Percentiles rank a stretch among this genome's conserved stretches.
These are phyloP conservation scores for Odocoileus virginianus DNA, from an alignment of 2,113 vertebrate genomes.

Conservation along the genomic window DNA sequence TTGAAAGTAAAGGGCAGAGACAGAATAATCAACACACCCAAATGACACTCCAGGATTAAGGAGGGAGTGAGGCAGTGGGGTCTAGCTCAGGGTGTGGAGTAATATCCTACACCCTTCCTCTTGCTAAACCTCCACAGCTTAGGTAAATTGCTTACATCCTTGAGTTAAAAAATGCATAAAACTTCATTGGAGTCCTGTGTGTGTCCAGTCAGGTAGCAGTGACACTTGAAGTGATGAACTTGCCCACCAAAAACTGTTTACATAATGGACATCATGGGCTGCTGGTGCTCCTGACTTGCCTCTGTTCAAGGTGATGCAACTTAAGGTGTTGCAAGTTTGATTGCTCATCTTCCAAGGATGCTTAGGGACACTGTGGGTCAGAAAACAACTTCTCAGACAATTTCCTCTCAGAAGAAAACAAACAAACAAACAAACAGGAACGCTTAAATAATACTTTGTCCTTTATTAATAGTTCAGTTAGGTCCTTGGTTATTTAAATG, in stretches of 20 bases:
- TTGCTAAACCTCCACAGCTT: not conserved
- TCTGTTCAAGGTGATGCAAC: not conserved
- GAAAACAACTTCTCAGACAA: not conserved
- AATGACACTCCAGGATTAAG: not conserved
- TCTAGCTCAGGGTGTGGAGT: accelerated
- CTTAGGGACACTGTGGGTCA: not conserved
- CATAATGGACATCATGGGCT: too few relatives aligned
- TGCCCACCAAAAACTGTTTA: not conserved
- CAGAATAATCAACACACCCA: not conserved
- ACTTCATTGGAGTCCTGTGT: not conserved
- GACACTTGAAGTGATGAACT: not conserved
- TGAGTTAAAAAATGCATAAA: not conserved
- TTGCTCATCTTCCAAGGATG: not conserved
- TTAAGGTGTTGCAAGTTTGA: not conserved
- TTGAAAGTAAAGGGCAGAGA: not conserved
- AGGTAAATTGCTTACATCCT: not conserved
- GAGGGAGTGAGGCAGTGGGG: not conserved
- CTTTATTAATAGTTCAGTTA: not conserved
- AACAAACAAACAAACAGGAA: not conserved
- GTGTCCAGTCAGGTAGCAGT: not conserved
- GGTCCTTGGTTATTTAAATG: not conserved
- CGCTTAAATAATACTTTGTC: not conserved
- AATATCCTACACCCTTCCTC: not conserved
- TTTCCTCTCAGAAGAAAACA: not conserved
- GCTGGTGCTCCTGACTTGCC: not conserved